Evolutionary conservation across 2,113 vertebrate genomes (phyloP).

Genomic region (Dermatemys mawii): DNA sequence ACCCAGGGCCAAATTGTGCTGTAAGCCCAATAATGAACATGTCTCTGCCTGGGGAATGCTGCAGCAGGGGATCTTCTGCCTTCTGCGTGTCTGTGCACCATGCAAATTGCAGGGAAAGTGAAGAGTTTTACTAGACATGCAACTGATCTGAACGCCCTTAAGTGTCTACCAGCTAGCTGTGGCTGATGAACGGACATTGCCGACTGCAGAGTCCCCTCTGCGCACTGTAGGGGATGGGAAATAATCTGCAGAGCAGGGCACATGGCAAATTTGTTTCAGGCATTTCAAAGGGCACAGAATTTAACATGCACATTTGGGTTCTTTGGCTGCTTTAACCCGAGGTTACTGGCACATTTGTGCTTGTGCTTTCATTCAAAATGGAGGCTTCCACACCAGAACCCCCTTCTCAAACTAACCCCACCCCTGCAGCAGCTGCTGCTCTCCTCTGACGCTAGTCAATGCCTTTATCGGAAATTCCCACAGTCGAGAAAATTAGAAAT

Average conservation of each 20-base stretch:
- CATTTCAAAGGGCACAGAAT: neutral
- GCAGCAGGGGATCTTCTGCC: neutral
- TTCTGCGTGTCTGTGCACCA: rapidly evolving
- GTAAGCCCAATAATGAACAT: neutral
- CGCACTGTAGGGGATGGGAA: neutral
- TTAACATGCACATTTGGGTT: neutral
- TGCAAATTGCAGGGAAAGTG: rapidly evolving
- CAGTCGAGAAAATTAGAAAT: rapidly evolving
- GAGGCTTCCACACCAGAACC: rapidly evolving
- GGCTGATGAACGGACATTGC: neutral
- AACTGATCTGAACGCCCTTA: neutral
- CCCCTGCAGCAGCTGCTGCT: neutral
- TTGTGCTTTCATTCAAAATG: rapidly evolving
- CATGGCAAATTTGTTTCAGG: rapidly evolving
- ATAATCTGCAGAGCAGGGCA: rapidly evolving
- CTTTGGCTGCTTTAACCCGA: neutral
- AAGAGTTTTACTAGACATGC: neutral
- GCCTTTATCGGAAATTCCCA: slow-evolving; percentile 46
- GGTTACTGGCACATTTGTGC: rapidly evolving
- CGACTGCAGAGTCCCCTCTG: neutral
- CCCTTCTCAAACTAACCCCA: neutral
- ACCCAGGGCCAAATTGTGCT: neutral
- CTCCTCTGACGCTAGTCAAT: neutral
- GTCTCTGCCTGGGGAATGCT: rapidly evolving
- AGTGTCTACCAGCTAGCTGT: neutral